These are phyloP conservation scores for Sialia sialis DNA, from an alignment of 2,113 vertebrate species.

Conservation along the genomic window DNA sequence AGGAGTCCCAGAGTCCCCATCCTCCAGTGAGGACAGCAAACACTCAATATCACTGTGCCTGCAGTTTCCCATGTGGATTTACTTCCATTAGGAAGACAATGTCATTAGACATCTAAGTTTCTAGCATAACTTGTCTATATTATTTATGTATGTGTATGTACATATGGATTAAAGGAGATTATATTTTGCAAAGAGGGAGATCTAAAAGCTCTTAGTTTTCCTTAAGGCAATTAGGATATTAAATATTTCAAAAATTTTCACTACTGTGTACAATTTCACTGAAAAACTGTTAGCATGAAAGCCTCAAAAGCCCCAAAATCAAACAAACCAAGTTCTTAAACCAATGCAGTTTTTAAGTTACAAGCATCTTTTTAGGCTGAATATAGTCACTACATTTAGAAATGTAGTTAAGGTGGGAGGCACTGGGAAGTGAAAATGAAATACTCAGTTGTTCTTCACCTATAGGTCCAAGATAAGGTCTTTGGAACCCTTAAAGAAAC, in stretches of 20 bases:
- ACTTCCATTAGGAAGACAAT: not conserved
- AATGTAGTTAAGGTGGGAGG: rapidly evolving
- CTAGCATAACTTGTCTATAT: not conserved
- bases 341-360: not conserved
- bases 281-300: not conserved
- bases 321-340: not conserved
- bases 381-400: not conserved
- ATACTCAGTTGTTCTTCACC: not conserved
- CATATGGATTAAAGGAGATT: not conserved
- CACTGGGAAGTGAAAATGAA: not conserved
- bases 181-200: not conserved
- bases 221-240: not conserved
- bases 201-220: not conserved
- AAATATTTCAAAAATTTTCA: not conserved
- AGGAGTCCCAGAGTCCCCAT: not conserved
- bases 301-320: not conserved
- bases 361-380: not conserved
- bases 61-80: not conserved
- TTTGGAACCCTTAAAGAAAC: not conserved
- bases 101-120: not conserved
- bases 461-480: not conserved
- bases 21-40: not conserved
- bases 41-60: not conserved
- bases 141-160: no score
- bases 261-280: not conserved